Evolutionary conservation across 2,113 vertebrate species (phyloP).

Genomic region (Osmerus eperlanus): DNA sequence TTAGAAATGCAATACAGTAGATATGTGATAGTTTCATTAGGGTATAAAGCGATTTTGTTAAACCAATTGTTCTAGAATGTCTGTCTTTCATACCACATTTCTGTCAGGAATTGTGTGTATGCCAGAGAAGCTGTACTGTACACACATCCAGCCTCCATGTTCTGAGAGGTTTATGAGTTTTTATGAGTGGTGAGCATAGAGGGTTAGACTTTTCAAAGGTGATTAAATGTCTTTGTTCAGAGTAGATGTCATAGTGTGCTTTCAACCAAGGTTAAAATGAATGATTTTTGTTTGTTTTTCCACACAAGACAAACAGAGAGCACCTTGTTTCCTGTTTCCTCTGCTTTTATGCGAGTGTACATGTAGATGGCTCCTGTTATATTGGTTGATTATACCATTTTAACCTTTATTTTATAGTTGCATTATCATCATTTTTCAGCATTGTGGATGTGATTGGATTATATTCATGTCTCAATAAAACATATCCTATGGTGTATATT

Average conservation of each 20-base stretch:
- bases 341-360: constrained; percentile 33
- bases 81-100: constrained; percentile 29
- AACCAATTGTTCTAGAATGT: constrained; percentile 30
- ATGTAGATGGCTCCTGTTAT: background rate
- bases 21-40: background rate
- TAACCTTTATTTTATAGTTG: background rate
- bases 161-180: constrained; percentile 50
- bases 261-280: constrained; percentile 41
- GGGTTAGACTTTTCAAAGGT: constrained; percentile 31
- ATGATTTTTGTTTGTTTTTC: constrained; percentile 60
- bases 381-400: background rate
- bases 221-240: constrained; percentile 47
- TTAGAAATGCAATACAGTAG: background rate
- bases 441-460: too few relatives aligned
- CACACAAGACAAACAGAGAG: constrained; percentile 37
- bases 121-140: constrained; percentile 15
- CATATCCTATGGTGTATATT: too few relatives aligned
- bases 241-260: constrained; percentile 41
- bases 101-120: constrained; percentile 15
- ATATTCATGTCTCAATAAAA: too few relatives aligned
- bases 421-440: background rate
- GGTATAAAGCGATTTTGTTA: constrained; percentile 13
- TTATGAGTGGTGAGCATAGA: constrained; percentile 39
- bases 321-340: constrained; percentile 15
- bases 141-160: constrained; percentile 19